Conservation (phyloP, 1,140 invertebrate genomes). For the Latrodectus geometricus region DNA sequence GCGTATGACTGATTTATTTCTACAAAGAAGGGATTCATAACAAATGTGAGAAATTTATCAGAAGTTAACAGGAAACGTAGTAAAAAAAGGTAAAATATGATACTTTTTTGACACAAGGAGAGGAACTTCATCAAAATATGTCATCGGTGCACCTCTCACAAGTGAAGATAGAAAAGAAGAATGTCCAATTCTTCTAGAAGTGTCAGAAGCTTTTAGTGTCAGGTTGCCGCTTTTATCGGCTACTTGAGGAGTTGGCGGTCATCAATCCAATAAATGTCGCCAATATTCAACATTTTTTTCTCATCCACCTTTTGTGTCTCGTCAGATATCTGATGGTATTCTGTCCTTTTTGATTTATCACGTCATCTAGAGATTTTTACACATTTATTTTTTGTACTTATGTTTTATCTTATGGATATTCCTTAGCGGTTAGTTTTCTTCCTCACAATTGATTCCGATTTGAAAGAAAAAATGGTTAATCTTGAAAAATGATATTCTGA, state of each 20-base stretch:
- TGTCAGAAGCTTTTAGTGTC: constrained; percentile 49
- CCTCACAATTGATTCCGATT: background rate
- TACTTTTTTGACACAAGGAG: background rate
- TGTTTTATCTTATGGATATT: background rate
- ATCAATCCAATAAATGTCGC: constrained; percentile 54
- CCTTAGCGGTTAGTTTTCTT: background rate
- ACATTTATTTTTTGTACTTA: background rate
- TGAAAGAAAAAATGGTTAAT: background rate
- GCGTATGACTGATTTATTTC: background rate
- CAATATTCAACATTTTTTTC: constrained; percentile 38
- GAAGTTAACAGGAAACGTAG: background rate
- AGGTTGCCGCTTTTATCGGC: constrained; percentile 50
- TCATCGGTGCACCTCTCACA: constrained; percentile 24
- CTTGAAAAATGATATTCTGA: background rate
- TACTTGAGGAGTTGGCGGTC: constrained; percentile 44
- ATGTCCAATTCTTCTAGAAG: constrained; percentile 39
- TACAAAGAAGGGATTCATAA: background rate
- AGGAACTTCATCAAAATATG: constrained; percentile 46
- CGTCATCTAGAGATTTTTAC: background rate
- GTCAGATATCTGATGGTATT: constrained; percentile 12
- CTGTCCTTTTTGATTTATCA: constrained; percentile 39
- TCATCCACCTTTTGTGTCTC: background rate
- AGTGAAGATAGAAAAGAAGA: constrained; percentile 13
- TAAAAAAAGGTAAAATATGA: background rate
- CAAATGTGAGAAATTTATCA: background rate